phyloP scores from a whole-genome alignment of 2,797 vertebrate species.

The Moxostoma hubbsi region DNA sequence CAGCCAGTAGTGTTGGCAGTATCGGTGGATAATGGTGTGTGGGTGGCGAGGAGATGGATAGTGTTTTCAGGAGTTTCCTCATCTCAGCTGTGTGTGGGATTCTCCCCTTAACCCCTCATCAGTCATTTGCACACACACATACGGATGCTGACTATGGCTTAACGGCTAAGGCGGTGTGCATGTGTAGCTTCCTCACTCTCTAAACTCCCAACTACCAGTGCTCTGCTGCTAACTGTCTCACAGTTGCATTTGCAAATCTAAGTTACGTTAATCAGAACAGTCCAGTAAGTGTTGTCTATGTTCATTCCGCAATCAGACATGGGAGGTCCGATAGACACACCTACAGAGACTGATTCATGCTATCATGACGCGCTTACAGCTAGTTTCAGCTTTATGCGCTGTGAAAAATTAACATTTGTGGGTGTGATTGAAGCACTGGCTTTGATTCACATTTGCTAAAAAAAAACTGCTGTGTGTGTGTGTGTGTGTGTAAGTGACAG shows the following conservation, averaged over 20 bases:
- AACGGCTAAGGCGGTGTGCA: not conserved
- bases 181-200: not conserved
- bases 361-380: not conserved
- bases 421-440: not conserved
- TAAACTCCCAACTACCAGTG: not conserved
- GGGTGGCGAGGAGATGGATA: constrained; percentile 41
- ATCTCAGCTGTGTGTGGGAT: constrained; percentile 47
- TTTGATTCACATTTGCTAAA: not conserved
- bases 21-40: constrained; percentile 38
- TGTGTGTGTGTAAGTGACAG: not conserved
- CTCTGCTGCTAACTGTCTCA: not conserved
- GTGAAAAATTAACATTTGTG: not conserved
- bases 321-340: no score
- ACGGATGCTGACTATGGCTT: constrained; percentile 39
- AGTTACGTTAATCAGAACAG: constrained; percentile 32
- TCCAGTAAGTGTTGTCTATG: not conserved
- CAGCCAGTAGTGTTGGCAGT: constrained; percentile 9
- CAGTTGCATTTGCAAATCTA: constrained; percentile 33
- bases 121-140: constrained; percentile 41
- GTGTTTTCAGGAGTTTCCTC: constrained; percentile 41
- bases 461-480: not conserved
- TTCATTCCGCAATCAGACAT: no score
- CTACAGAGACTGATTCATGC: not conserved
- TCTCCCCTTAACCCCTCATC: constrained; percentile 43
- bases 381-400: constrained; percentile 1